Base-by-base conservation (phyloP, 2,113 vertebrate species). In the Hippocampus mohnikei region DNA sequence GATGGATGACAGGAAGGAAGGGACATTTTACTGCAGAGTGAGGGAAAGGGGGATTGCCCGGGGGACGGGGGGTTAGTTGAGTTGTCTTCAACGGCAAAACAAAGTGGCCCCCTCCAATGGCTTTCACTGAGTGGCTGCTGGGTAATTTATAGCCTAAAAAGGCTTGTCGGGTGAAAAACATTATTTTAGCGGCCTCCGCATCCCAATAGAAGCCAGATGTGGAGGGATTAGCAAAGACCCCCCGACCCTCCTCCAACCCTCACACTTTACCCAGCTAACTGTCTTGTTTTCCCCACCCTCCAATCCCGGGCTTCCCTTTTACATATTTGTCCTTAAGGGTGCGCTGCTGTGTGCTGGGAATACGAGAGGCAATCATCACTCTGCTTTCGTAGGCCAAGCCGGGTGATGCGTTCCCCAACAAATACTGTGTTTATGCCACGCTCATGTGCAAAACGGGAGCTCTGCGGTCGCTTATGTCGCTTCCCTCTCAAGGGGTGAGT, bases 131-230 rank as follows among this genome's bases (percentile, higher is more conserved):
- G 91, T 90, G 90, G 90, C 90, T 93, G 88, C 75, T 89, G 86
- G 89, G 91, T 93, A 93, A 92, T 94, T 94, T 93, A 93, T 92
- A 91, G 92, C 91, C 90, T 85, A 90, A 90, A 92, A 88, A 92
- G 90, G 84, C 90, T 93, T 93, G 91, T 91, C 90, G 91, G 91
- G 92, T 92, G 92, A 93, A 94, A 93, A 94, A 94, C 92, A 93
- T 93, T 93, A 93, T 93, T 94, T 92, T 93, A 93, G 91, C 73
- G 88, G 91, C 90, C 91, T 88, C 91, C 88, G 88, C 84, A 86
- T 89, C 79, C 88, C 91, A 93, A 94, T 91, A 93, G 90, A 90
- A 93, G 81, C 91, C 93, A 94, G 91, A 93, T 94, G 93, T 93
- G 87, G 80, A 72, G 78, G 84, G 87, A 92, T 90, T 91, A 92